A percentile compares a stretch with the other conserved stretches of the same genome.
Conservation (phyloP, 2,888 invertebrate genomes). For the Brenthis ino region DNA sequence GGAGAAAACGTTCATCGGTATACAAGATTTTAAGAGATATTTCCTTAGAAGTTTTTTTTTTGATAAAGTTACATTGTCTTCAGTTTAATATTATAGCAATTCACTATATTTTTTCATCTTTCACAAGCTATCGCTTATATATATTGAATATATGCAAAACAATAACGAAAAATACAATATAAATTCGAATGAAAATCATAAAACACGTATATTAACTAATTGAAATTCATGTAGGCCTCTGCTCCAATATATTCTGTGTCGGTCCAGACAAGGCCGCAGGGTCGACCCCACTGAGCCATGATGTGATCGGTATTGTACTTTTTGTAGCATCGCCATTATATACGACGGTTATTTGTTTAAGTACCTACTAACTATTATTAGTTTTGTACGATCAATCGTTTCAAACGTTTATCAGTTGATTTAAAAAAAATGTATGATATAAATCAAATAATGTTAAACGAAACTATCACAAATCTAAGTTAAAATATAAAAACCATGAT, state of each 20-base stretch:
- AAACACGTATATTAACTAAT: not conserved
- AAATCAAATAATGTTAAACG: no score
- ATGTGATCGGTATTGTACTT: slow-evolving; percentile 21
- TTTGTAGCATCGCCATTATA: slow-evolving; percentile 16
- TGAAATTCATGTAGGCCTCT: slow-evolving; percentile 5
- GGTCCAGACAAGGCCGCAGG: slow-evolving; percentile 26
- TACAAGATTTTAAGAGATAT: no score
- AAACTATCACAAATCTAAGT: no score
- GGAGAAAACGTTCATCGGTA: no score
- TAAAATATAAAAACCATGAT: no score
- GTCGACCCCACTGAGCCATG: slow-evolving; percentile 31
- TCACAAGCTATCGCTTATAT: no score
- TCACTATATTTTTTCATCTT: no score
- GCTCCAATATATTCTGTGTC: slow-evolving; percentile 15
- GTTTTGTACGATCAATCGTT: slow-evolving; percentile 10
- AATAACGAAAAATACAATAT: no score
- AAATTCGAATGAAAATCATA: not conserved
- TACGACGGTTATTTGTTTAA: slow-evolving; percentile 4
- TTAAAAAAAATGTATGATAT: not conserved
- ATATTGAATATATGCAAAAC: no score
- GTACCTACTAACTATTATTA: not conserved
- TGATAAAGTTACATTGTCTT: no score
- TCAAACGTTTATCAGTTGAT: not conserved
- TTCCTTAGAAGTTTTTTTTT: no score
- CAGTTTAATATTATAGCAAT: no score